phyloP scores from a whole-genome alignment of 2,113 vertebrate species.

The Cryptotis parvus region DNA sequence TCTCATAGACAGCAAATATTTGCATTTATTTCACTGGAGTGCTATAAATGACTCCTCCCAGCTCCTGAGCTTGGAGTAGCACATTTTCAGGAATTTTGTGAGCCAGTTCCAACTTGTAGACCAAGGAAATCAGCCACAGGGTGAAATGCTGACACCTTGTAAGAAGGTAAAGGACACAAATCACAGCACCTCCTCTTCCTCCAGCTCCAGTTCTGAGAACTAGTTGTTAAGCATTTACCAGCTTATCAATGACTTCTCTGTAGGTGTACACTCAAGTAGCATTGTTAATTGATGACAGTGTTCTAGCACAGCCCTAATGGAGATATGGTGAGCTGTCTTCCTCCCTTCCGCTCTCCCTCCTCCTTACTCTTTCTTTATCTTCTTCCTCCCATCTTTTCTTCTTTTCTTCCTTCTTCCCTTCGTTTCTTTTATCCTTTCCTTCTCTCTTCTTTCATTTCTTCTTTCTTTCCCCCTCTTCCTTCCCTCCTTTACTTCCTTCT shows the following conservation, averaged over 20 bases:
- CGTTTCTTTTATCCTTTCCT: too few species aligned
- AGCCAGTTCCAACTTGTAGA: neutral
- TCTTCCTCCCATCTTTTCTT: neutral
- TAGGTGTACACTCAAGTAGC: neutral
- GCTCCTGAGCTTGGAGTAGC: neutral
- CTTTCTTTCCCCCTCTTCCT: too few species aligned
- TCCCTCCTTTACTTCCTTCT: too few species aligned
- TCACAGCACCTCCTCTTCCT: neutral
- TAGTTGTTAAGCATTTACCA: neutral
- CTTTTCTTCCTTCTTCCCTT: neutral
- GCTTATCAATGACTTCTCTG: neutral
- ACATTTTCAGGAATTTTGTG: neutral
- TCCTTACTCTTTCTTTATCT: neutral
- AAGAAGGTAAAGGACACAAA: conserved; percentile 21
- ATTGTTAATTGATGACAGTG: neutral
- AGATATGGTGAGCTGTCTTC: neutral
- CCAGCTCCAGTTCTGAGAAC: neutral
- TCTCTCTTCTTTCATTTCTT: too few species aligned
- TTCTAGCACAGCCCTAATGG: neutral
- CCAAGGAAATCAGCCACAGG: neutral
- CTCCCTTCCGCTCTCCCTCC: neutral
- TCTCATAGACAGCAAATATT: neutral
- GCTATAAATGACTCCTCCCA: neutral
- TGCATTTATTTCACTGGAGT: neutral
- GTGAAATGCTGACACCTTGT: neutral